Conservation (phyloP, 2,888 invertebrate species). For the Pristionchus exspectatus region DNA sequence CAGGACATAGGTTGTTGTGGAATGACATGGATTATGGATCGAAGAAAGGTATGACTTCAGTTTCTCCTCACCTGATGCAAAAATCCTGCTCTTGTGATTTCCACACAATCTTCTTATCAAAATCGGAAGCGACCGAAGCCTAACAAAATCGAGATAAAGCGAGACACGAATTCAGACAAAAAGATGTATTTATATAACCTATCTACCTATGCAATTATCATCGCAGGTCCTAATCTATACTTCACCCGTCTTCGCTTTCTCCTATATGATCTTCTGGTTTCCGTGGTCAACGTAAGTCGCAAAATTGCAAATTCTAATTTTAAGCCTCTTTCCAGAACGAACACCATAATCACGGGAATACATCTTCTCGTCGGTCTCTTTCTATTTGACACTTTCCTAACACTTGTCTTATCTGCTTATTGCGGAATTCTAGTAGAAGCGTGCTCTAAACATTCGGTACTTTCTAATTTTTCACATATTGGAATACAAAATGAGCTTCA, state of each 20-base stretch:
- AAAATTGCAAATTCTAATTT: background rate
- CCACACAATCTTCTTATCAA: background rate
- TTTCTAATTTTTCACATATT: background rate
- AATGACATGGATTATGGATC: conserved; percentile 71
- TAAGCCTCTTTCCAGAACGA: conserved; percentile 48
- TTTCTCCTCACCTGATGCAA: background rate
- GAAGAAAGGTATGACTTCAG: conserved; percentile 57
- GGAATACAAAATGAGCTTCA: background rate
- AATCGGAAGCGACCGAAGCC: background rate
- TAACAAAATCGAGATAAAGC: background rate
- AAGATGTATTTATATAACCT: background rate
- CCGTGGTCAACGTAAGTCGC: conserved; percentile 78
- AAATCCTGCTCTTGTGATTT: background rate
- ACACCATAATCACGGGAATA: conserved; percentile 75
- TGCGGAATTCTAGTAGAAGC: conserved; percentile 80
- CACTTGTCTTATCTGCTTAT: conserved; percentile 79
- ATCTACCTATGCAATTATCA: background rate
- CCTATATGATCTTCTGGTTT: conserved; percentile 79
- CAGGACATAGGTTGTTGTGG: conserved; percentile 69
- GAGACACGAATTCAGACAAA: background rate
- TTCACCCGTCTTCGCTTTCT: conserved; percentile 79
- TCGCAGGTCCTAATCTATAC: conserved; percentile 78
- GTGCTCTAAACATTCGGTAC: conserved; percentile 66
- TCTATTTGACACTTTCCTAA: conserved; percentile 80
- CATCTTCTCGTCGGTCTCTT: conserved; percentile 79